These are phyloP conservation scores for Limenitis camilla DNA, from an alignment of 2,888 invertebrate genomes.

Conservation along the genomic window DNA sequence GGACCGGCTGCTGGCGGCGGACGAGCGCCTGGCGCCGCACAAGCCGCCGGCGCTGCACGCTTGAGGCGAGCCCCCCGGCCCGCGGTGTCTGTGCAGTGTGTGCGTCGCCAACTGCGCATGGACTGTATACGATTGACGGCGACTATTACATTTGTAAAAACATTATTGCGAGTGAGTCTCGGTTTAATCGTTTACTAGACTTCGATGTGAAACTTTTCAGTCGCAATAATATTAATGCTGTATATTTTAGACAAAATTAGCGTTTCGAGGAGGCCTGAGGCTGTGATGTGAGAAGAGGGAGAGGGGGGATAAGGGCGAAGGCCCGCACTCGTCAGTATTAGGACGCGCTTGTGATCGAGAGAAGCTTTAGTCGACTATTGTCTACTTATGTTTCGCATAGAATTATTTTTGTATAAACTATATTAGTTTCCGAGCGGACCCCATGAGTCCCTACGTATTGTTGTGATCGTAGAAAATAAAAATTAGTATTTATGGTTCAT, in stretches of 20 bases:
- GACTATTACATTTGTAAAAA: not conserved
- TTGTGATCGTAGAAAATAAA: constrained; percentile 36
- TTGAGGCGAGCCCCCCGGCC: constrained; percentile 14
- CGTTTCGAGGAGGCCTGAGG: constrained; percentile 8
- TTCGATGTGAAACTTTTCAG: constrained; percentile 27
- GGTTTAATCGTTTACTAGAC: constrained; percentile 28
- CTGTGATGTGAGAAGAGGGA: constrained; percentile 7
- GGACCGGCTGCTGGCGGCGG: constrained; percentile 77
- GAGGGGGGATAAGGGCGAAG: not conserved
- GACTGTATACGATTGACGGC: no score
- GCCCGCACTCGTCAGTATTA: constrained; percentile 23
- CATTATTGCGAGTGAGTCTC: constrained; percentile 26
- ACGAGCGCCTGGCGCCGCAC: constrained; percentile 44
- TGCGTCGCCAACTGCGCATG: constrained; percentile 24
- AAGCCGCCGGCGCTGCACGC: constrained; percentile 31
- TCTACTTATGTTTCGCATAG: constrained; percentile 14
- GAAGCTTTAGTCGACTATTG: constrained; percentile 20
- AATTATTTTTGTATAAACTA: constrained; percentile 21
- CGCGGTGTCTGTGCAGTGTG: constrained; percentile 32
- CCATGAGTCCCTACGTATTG: constrained; percentile 26
- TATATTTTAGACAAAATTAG: constrained; percentile 14
- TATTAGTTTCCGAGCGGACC: constrained; percentile 24
- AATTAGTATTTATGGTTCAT: constrained; percentile 24
- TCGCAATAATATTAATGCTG: constrained; percentile 7
- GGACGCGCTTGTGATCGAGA: constrained; percentile 16